Evolutionary conservation across 1,140 invertebrate genomes (phyloP), one percentile per base, ranked within the genome.

Genomic region (Microplitis mediator): DNA sequence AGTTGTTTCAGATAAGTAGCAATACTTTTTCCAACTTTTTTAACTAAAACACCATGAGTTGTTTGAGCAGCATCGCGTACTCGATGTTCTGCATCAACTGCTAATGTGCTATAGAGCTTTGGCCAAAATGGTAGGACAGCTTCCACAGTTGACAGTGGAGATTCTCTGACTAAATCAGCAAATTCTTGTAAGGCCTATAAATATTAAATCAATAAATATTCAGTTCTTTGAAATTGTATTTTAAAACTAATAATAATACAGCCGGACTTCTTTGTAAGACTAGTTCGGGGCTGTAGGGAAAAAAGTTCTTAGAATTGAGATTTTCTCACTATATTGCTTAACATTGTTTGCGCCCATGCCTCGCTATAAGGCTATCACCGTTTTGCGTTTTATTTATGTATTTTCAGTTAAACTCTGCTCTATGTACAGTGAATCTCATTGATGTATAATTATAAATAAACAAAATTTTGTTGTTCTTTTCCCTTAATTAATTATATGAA

Each of bases 151-250:
- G 91, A 89, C 13, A 89, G 78, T 74, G 91, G 88, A 39, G 89
- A 88, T 73, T 90, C 88, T 77, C 88, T 87, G 74, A 94, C 91
- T 3, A 94, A 78, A 4, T 89, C 88, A 50, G 88, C 85, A 82
- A 96, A 93, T 84, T 96, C 94, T 86, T 95, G 92, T 16, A 95
- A 82, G 4, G 94, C 94, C 92, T 94, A 76, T 23, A 23, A 23
- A 23, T 23, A 23, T 23, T 23, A 32, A 83, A 84, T 66, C 4
- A 11, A 72, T 60, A 71, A 71, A 45, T 72, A 74, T 36, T 61
- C 4, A 51, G 3, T 23, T 23, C 1, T 66, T 16, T 52, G 13
- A 23, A 23, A 23, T 23, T 23, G 0, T 23, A 23, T 23, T 51
- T 31, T 45, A 54, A 35, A 54, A 61, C 39, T 45, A 45, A 45